Base-by-base conservation (phyloP, 2,888 invertebrate species). In the Drosophila mimetica region DNA sequence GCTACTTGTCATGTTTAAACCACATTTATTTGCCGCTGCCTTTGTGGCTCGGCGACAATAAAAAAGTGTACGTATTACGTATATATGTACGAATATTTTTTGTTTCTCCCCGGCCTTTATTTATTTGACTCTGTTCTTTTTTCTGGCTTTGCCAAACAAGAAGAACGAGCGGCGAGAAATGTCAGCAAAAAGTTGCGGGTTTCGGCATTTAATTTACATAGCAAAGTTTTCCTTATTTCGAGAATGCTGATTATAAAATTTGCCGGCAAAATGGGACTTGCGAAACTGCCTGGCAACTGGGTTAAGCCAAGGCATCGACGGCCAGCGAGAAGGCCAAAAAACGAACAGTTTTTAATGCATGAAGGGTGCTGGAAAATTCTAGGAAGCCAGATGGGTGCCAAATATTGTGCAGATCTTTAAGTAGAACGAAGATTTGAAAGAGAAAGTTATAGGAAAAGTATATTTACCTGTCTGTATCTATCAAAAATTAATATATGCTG, bases 201-300 rank as follows among this genome's bases (percentile, higher is more conserved):
- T 76, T 84, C 66, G 78, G 74, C 84, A 86, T 84, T 85, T 87
- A 86, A 84, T 84, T 84, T 86, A 83, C 85, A 86, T 84, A 79
- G 79, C 74, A 83, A 83, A 81, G 71, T 86, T 82, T 82, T 80
- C 59, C 74, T 71, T 80, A 78, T 60, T 53, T 74, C 52, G 67
- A 71, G 73, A 69, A 77, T 77, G 55, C 75, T 71, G 85, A 86
- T 84, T 81, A 79, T 81, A 84, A 84, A 84, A 74, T 70, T 72
- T 72, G 65, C 83, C 66, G 61, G 52, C 67, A 52, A 63, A 60
- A 37, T 39, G 22, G 22, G 16, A 67, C 67, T 52, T 64, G 55
- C 36, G 13, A 60, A 74, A 67, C 41, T 41, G 44, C 14, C 79
- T 69, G 72, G 36, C 42, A 74, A 75, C 71, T 75, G 75, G 83